Percentiles rank a stretch among this genome's conserved stretches.
Conservation (phyloP, 2,113 vertebrate species). For the Daubentonia madagascariensis region DNA sequence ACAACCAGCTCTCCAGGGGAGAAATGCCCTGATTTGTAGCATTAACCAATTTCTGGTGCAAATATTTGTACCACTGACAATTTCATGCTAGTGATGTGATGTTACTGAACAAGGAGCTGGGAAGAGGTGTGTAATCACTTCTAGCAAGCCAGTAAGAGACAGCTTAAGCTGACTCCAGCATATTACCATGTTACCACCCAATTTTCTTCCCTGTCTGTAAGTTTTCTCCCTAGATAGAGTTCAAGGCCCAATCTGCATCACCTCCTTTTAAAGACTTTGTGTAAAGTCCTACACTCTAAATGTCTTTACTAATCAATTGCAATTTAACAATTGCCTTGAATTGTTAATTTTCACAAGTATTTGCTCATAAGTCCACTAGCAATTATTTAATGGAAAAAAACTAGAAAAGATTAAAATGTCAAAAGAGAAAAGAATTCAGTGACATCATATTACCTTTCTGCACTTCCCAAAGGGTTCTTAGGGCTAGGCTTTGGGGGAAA, state of each 20-base stretch:
- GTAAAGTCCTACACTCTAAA: background rate
- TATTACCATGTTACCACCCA: background rate
- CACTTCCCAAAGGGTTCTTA: background rate
- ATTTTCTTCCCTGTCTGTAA: background rate
- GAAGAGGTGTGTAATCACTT: background rate
- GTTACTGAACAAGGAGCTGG: background rate
- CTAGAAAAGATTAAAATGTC: background rate
- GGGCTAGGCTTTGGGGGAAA: background rate
- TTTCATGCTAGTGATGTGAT: background rate
- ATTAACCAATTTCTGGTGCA: background rate
- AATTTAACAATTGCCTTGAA: background rate
- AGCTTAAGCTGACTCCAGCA: background rate
- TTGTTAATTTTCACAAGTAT: background rate
- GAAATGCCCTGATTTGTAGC: background rate
- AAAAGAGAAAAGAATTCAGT: constrained; percentile 26
- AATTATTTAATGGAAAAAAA: background rate
- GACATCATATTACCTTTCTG: background rate
- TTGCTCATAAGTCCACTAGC: background rate
- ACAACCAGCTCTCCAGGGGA: background rate
- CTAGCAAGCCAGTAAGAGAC: background rate
- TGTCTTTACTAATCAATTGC: background rate
- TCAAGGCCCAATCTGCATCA: background rate
- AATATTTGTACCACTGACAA: background rate
- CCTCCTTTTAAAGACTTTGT: constrained; percentile 20
- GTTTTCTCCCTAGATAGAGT: background rate